Percentiles rank a stretch among this genome's conserved stretches.
Evolutionary conservation across 2,113 vertebrate genomes (phyloP).

Genomic region (Oxyruncus cristatus): DNA sequence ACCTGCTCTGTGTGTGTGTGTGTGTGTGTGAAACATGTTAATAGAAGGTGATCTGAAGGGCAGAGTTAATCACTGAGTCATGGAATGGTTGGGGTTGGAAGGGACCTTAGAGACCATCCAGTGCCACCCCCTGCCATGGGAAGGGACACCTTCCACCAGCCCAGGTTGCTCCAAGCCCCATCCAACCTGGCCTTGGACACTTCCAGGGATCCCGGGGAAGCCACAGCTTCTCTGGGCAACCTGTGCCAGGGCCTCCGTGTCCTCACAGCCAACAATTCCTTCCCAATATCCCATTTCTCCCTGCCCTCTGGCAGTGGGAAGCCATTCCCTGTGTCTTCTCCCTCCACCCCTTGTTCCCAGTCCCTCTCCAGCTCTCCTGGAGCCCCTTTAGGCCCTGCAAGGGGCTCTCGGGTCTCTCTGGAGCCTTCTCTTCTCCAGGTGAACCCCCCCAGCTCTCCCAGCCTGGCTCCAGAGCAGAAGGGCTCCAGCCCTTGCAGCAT

Average conservation of each 20-base stretch:
- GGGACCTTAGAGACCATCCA: background rate
- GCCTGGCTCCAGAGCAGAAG: background rate
- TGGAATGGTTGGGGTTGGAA: background rate
- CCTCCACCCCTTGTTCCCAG: background rate
- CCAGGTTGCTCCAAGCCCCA: background rate
- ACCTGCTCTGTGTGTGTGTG: too few species aligned
- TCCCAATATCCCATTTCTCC: background rate
- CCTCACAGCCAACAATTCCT: background rate
- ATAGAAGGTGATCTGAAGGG: background rate
- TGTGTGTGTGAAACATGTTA: background rate
- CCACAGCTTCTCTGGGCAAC: background rate
- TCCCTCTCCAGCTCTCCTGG: background rate
- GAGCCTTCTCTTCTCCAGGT: background rate
- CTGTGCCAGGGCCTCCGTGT: background rate
- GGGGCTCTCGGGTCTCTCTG: background rate
- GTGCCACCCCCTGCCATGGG: background rate
- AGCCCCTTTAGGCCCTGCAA: background rate
- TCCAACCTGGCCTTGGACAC: background rate
- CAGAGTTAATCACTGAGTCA: background rate
- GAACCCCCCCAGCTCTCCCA: background rate
- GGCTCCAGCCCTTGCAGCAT: background rate
- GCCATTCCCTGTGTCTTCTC: background rate
- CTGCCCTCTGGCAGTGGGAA: background rate
- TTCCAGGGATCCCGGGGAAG: background rate
- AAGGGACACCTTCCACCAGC: background rate